phyloP scores from a whole-genome alignment of 2,888 invertebrate species.

The Brachyopa scutellaris region DNA sequence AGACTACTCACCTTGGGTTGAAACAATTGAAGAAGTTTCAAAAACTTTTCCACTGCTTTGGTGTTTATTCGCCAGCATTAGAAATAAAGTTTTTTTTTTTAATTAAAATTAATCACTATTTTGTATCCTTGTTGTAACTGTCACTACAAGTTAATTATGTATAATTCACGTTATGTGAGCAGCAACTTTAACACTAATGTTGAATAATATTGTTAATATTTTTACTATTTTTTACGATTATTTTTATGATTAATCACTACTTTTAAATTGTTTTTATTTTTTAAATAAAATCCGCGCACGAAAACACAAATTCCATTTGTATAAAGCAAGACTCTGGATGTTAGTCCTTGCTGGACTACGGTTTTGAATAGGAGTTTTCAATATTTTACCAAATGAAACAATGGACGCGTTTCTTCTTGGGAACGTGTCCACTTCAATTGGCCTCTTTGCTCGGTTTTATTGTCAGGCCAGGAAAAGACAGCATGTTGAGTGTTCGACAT shows the following conservation, averaged over 20 bases:
- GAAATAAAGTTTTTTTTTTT: conserved; percentile 37
- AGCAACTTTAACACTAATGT: conserved; percentile 62
- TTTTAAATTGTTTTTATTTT: conserved; percentile 8
- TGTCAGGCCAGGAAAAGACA: conserved; percentile 45
- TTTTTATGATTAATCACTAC: conserved; percentile 55
- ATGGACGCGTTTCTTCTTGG: conserved; percentile 66
- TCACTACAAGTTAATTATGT: conserved; percentile 21
- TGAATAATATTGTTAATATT: conserved; percentile 34
- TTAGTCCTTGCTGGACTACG: conserved; percentile 34
- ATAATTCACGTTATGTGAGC: conserved; percentile 34
- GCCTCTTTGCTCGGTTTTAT: conserved; percentile 36
- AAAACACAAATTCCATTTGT: conserved; percentile 50
- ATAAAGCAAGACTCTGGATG: conserved; percentile 41
- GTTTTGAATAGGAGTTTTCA: conserved; percentile 42
- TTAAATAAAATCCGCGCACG: neutral
- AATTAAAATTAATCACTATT: conserved; percentile 22
- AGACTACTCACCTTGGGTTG: conserved; percentile 57
- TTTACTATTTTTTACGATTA: conserved; percentile 13
- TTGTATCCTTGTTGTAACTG: conserved; percentile 42
- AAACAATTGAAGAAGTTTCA: conserved; percentile 47
- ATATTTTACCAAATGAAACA: conserved; percentile 49
- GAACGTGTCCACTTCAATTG: conserved; percentile 66
- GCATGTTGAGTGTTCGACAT: conserved; percentile 49
- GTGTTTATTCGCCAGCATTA: conserved; percentile 50
- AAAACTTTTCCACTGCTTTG: conserved; percentile 54